phyloP scores from a whole-genome alignment of 2,113 vertebrate species.

The Lasiurus borealis region DNA sequence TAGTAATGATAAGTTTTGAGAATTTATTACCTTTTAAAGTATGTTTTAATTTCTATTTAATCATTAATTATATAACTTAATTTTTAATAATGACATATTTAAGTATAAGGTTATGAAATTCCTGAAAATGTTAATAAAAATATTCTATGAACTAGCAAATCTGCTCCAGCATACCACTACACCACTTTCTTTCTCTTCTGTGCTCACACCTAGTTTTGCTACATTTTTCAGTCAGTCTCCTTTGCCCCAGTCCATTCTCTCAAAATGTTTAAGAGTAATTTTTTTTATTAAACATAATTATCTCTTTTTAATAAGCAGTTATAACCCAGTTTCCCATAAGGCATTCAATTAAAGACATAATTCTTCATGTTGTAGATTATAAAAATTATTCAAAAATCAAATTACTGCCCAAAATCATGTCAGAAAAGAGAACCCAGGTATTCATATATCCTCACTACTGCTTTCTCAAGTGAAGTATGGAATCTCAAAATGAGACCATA shows the following conservation, averaged over 20 bases:
- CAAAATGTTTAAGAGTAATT: not conserved
- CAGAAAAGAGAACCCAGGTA: not conserved
- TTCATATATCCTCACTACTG: not conserved
- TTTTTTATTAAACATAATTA: not conserved
- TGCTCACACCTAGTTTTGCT: not conserved
- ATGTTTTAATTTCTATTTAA: not conserved
- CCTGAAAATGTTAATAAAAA: not conserved
- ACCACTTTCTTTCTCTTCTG: not conserved
- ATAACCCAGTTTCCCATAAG: not conserved
- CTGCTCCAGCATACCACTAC: not conserved
- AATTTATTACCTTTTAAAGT: not conserved
- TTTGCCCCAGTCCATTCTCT: not conserved
- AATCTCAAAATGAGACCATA: not conserved
- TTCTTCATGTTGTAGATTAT: not conserved
- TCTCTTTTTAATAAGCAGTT: not conserved
- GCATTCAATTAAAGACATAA: not conserved
- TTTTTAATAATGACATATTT: not conserved
- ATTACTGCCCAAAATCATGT: not conserved
- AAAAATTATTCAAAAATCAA: not conserved
- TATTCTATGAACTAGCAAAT: not conserved
- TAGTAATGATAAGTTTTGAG: not conserved
- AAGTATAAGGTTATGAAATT: not conserved
- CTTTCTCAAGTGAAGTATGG: not conserved
- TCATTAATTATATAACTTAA: not conserved
- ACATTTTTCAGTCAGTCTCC: not conserved